phyloP scores from a whole-genome alignment of 1,140 invertebrate species.

The Plutomurus gul region DNA sequence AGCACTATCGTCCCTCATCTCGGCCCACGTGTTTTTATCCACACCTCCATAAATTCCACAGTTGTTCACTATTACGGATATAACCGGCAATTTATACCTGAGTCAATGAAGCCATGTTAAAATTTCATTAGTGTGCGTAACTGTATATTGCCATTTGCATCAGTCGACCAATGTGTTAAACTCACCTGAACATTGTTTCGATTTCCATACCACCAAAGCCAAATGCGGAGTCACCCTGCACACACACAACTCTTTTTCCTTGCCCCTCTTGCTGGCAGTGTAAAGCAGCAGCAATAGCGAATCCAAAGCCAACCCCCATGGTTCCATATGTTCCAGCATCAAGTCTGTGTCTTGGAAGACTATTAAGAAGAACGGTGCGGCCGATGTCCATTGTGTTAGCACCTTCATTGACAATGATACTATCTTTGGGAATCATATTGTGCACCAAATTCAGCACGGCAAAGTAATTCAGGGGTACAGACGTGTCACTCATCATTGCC shows the following conservation, averaged over 20 bases:
- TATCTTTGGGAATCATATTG: slow-evolving; percentile 72
- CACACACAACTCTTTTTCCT: slow-evolving; percentile 77
- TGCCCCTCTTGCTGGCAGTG: slow-evolving; percentile 82
- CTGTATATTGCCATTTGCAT: slow-evolving; percentile 21
- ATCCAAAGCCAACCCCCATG: slow-evolving; percentile 82
- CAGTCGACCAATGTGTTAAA: no score
- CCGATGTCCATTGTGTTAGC: slow-evolving; percentile 99
- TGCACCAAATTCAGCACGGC: slow-evolving; percentile 82
- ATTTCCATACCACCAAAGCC: slow-evolving; percentile 98
- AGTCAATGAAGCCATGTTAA: no score
- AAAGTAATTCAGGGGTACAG: slow-evolving; percentile 90
- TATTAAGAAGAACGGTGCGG: slow-evolving; percentile 81
- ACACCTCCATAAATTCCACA: slow-evolving; percentile 91
- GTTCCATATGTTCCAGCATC: slow-evolving; percentile 67
- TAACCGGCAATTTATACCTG: slow-evolving; percentile 88
- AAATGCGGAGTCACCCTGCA: slow-evolving; percentile 95
- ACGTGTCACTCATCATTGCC: slow-evolving; percentile 67
- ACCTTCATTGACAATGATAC: slow-evolving; percentile 94
- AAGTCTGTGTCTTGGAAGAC: slow-evolving; percentile 78
- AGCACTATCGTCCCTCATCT: slow-evolving; percentile 68
- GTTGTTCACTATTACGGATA: slow-evolving; percentile 93
- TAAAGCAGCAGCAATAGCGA: slow-evolving; percentile 88
- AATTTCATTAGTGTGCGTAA: no score
- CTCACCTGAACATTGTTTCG: slow-evolving; percentile 85
- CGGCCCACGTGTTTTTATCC: slow-evolving; percentile 72